A percentile compares a stretch with the other conserved stretches of the same genome.
These are phyloP conservation scores for Bombus confusus DNA, from an alignment of 1,140 invertebrate genomes.

Conservation along the genomic window DNA sequence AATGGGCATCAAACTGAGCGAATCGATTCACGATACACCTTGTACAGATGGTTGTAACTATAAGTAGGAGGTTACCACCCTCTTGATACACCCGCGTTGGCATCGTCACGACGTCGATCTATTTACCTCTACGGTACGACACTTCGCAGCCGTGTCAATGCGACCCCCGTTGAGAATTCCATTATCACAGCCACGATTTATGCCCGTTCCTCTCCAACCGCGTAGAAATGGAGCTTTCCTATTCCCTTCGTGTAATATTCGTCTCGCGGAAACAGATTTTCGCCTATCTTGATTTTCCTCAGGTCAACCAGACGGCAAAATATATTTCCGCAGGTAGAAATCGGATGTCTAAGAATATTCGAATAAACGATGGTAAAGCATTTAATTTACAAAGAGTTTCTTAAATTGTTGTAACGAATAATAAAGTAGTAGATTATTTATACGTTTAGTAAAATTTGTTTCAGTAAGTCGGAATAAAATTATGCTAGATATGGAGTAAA, in stretches of 20 bases:
- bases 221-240: slow-evolving; percentile 41
- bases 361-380: no score
- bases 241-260: slow-evolving; percentile 13
- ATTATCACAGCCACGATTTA: slow-evolving; percentile 79
- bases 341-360: no score
- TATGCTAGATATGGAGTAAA: no score
- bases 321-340: background rate
- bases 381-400: no score
- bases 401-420: no score
- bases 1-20: background rate
- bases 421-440: no score
- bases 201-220: slow-evolving; percentile 39
- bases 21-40: slow-evolving; percentile 30
- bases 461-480: no score
- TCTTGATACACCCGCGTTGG: slow-evolving; percentile 48
- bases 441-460: no score
- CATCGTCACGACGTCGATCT: slow-evolving; percentile 65
- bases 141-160: slow-evolving; percentile 75
- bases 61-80: slow-evolving; percentile 41
- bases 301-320: slow-evolving; percentile 5
- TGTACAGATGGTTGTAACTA: slow-evolving; percentile 17
- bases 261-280: background rate
- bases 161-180: slow-evolving; percentile 80
- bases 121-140: slow-evolving; percentile 70
- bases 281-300: background rate